Conservation (phyloP, 1,140 invertebrate genomes). For the Drosophila willistoni region DNA sequence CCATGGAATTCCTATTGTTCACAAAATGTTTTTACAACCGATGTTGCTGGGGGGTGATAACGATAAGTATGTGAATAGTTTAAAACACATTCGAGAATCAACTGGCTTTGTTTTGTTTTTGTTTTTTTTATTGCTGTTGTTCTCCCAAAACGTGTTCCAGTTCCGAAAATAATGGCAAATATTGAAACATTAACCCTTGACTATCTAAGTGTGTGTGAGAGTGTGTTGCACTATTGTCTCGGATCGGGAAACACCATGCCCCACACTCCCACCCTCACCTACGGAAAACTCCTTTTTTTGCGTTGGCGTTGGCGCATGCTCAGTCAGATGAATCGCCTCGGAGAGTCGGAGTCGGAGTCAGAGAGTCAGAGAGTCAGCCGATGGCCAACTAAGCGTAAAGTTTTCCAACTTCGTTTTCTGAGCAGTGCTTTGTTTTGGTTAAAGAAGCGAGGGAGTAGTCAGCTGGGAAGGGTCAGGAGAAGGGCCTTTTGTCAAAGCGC, state of each 20-base stretch:
- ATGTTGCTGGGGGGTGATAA: constrained; percentile 18
- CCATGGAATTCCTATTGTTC: constrained; percentile 52
- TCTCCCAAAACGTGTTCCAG: neutral
- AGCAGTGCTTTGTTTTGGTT: constrained; percentile 66
- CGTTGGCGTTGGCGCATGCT: constrained; percentile 61
- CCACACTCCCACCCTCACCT: constrained; percentile 6
- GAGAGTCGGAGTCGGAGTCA: constrained; percentile 26
- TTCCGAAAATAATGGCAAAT: constrained; percentile 44
- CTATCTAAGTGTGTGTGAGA: constrained; percentile 4
- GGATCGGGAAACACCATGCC: constrained; percentile 39
- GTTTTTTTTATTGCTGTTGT: neutral
- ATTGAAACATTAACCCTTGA: constrained; percentile 45
- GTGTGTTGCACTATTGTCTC: constrained; percentile 24
- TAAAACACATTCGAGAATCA: constrained; percentile 41
- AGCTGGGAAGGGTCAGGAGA: constrained; percentile 1
- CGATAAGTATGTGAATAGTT: constrained; percentile 47
- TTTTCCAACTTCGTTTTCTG: constrained; percentile 69
- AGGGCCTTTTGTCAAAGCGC: constrained; percentile 58
- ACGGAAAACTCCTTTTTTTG: constrained; percentile 22
- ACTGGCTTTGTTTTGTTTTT: constrained; percentile 22
- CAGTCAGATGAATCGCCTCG: constrained; percentile 64
- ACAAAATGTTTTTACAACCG: constrained; percentile 18
- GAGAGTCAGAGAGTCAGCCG: constrained; percentile 34
- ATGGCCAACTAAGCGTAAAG: constrained; percentile 68
- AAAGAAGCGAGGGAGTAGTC: neutral